These are phyloP conservation scores for Drosophila auraria DNA, from an alignment of 1,140 invertebrate species.

Conservation along the genomic window DNA sequence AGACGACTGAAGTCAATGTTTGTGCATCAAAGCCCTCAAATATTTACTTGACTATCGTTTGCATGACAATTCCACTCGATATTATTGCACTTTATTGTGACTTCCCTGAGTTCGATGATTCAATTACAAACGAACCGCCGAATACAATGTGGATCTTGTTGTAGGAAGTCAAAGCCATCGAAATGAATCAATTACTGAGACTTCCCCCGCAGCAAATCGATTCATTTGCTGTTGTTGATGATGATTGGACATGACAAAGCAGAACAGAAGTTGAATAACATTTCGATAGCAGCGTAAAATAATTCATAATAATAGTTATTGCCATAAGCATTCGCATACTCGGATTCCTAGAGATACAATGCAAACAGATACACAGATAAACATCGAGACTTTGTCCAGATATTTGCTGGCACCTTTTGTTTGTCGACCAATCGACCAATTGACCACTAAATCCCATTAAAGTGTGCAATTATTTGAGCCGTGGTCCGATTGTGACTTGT, in stretches of 20 bases:
- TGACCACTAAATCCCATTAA: slow-evolving; percentile 61
- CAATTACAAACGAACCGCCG: slow-evolving; percentile 18
- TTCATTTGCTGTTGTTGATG: slow-evolving; percentile 30
- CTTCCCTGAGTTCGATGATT: slow-evolving; percentile 17
- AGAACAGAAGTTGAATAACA: slow-evolving; percentile 71
- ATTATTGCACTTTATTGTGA: slow-evolving; percentile 24
- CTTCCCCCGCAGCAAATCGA: slow-evolving; percentile 36
- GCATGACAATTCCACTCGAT: slow-evolving; percentile 10
- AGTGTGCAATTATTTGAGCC: slow-evolving; percentile 74
- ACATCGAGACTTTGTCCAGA: slow-evolving; percentile 19
- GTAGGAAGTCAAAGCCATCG: slow-evolving; percentile 30
- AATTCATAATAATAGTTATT: slow-evolving; percentile 49
- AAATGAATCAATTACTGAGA: slow-evolving; percentile 40
- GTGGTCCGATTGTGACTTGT: slow-evolving; percentile 5
- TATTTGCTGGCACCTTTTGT: slow-evolving; percentile 36
- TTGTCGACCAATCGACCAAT: slow-evolving; percentile 24
- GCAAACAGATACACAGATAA: slow-evolving; percentile 17
- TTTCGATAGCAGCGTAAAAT: slow-evolving; percentile 31
- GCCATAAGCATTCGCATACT: slow-evolving; percentile 8
- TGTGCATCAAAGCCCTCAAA: not conserved
- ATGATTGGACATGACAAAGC: slow-evolving; percentile 52
- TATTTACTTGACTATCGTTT: slow-evolving; percentile 2
- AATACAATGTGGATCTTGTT: not conserved
- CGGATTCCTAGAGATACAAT: slow-evolving; percentile 16
- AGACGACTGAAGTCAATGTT: not conserved